phyloP scores from a whole-genome alignment of 2,797 vertebrate genomes.

The Sciurus carolinensis region DNA sequence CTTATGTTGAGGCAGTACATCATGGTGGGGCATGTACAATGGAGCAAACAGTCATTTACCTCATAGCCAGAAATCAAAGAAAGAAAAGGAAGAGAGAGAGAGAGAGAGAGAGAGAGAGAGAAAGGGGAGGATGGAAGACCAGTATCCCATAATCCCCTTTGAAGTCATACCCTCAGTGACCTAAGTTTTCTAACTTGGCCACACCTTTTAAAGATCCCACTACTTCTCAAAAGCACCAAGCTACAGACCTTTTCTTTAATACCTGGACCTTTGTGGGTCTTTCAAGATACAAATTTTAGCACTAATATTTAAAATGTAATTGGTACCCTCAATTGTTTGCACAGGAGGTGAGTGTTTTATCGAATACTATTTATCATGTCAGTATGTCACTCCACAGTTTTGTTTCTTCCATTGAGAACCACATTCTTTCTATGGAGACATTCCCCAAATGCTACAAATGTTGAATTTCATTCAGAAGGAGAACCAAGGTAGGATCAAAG shows the following conservation, averaged over 20 bases:
- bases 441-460: neutral
- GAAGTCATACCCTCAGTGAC: neutral
- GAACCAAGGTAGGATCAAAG: neutral
- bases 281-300: neutral
- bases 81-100: too few relatives aligned
- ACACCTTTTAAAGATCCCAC: neutral
- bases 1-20: neutral
- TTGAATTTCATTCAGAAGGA: neutral
- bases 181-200: neutral
- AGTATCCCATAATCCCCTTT: neutral
- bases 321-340: neutral
- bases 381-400: neutral
- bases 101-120: too few relatives aligned
- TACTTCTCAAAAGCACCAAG: neutral
- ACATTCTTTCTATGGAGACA: neutral
- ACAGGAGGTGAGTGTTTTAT: neutral
- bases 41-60: neutral
- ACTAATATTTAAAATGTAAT: constrained; percentile 46
- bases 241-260: neutral
- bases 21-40: neutral
- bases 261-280: neutral
- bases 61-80: neutral
- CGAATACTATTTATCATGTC: neutral
- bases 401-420: neutral
- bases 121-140: neutral